These are phyloP conservation scores for Gymnoscopelus microlampas DNA, from an alignment of 2,797 vertebrate species.

Conservation along the genomic window DNA sequence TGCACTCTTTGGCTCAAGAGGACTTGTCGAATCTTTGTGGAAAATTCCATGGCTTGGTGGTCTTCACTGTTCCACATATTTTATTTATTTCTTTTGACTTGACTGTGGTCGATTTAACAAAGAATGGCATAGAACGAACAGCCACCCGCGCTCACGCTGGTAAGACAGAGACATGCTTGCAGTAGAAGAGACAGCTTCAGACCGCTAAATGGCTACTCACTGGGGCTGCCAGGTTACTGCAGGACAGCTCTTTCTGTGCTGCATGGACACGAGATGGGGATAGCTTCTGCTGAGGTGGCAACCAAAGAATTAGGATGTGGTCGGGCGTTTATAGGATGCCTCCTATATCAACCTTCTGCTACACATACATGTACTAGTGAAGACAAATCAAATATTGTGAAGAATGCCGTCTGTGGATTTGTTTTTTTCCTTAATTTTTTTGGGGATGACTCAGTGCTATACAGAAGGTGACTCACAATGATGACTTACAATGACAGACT, in stretches of 20 bases:
- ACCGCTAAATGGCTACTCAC: conserved; percentile 61
- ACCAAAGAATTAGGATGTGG: conserved; percentile 55
- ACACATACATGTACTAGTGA: conserved; percentile 22
- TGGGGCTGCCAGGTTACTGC: conserved; percentile 50
- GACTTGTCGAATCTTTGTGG: neutral
- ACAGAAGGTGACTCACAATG: conserved; percentile 42
- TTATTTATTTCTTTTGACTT: conserved; percentile 8
- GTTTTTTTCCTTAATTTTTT: neutral
- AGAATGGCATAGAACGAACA: conserved; percentile 18
- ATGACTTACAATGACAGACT: conserved; percentile 52
- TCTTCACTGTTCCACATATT: conserved; percentile 8
- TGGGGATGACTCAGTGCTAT: conserved; percentile 25
- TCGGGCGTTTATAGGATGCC: conserved; percentile 39
- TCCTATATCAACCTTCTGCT: conserved; percentile 9
- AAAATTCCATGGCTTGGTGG: conserved; percentile 1
- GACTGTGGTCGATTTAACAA: conserved; percentile 31
- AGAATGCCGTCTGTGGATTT: neutral
- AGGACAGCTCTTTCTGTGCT: conserved; percentile 35
- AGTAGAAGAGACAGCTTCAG: conserved; percentile 44
- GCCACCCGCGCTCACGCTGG: conserved; percentile 22
- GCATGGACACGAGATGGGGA: conserved; percentile 28
- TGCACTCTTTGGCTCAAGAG: neutral
- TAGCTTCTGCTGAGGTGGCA: conserved; percentile 36
- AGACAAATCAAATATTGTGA: conserved; percentile 8
- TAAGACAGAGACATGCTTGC: conserved; percentile 21